These are phyloP conservation scores for Acanthisitta chloris DNA, from an alignment of 2,113 vertebrate species.

Conservation along the genomic window DNA sequence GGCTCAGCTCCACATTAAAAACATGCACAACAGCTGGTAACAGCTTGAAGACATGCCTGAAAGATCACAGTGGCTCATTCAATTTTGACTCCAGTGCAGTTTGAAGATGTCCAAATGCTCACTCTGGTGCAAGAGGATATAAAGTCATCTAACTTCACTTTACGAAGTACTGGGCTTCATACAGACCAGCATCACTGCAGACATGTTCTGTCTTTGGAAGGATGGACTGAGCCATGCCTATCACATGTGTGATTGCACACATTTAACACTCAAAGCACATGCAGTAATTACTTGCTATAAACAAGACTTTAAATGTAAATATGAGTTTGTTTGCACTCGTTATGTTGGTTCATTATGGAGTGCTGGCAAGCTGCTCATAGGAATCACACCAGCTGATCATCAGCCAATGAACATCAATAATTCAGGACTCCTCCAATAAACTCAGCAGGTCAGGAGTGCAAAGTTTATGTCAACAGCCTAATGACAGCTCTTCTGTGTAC, in stretches of 20 bases:
- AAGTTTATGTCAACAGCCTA: slow-evolving; percentile 29
- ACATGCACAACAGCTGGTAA: slow-evolving; percentile 51
- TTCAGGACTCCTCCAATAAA: neutral
- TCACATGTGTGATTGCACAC: too few relatives aligned
- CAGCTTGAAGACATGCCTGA: slow-evolving; percentile 45
- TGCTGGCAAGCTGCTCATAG: neutral
- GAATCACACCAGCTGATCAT: neutral
- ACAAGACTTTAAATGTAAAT: neutral
- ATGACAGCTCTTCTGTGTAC: neutral
- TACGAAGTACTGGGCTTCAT: neutral
- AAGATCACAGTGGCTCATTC: slow-evolving; percentile 39
- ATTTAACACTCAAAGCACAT: neutral
- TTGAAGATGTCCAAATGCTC: slow-evolving; percentile 34
- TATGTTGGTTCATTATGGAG: neutral
- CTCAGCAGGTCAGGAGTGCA: neutral
- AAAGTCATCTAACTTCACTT: neutral
- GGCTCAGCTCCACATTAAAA: neutral
- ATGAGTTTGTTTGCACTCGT: neutral
- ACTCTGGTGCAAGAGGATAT: neutral
- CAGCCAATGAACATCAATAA: neutral
- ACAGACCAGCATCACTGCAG: neutral
- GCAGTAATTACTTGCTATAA: neutral
- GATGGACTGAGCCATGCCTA: neutral
- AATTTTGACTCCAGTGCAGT: neutral
- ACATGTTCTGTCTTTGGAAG: neutral